phyloP scores from a whole-genome alignment of 2,797 vertebrate species.

The Anableps anableps region DNA sequence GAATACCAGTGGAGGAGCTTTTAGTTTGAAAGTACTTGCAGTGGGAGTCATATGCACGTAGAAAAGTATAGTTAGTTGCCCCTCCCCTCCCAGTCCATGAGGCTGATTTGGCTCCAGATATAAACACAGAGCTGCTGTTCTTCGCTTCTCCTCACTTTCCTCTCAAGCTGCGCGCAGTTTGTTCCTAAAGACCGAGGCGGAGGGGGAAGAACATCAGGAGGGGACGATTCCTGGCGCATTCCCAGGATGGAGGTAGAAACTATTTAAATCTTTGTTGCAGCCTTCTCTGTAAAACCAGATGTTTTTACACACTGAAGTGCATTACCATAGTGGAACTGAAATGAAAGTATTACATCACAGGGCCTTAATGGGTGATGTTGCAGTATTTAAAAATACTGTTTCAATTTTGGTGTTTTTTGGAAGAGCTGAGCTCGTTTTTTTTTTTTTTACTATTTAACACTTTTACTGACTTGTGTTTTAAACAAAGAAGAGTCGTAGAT shows the following conservation, averaged over 20 bases:
- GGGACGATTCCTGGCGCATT: slow-evolving; percentile 37
- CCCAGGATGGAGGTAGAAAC: slow-evolving; percentile 76
- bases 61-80: slow-evolving; percentile 42
- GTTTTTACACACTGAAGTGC: slow-evolving; percentile 11
- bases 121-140: slow-evolving; percentile 60
- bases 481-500: not conserved
- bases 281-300: slow-evolving; percentile 32
- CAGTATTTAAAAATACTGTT: not conserved
- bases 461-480: not conserved
- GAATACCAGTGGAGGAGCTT: not conserved
- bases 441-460: not conserved
- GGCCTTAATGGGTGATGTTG: not conserved
- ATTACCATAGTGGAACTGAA: not conserved
- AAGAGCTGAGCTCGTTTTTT: not conserved
- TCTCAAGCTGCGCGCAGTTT: slow-evolving; percentile 23
- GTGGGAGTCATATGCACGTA: slow-evolving; percentile 22
- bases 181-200: slow-evolving; percentile 24
- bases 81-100: slow-evolving; percentile 48
- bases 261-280: not conserved
- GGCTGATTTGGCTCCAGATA: slow-evolving; percentile 69
- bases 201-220: slow-evolving; percentile 4
- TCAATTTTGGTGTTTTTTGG: not conserved
- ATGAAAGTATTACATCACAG: not conserved
- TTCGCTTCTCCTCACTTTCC: slow-evolving; percentile 21
- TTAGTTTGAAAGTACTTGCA: slow-evolving; percentile 53